These are phyloP conservation scores for Drosophila phalerata DNA, from an alignment of 2,888 invertebrate genomes.

Conservation along the genomic window DNA sequence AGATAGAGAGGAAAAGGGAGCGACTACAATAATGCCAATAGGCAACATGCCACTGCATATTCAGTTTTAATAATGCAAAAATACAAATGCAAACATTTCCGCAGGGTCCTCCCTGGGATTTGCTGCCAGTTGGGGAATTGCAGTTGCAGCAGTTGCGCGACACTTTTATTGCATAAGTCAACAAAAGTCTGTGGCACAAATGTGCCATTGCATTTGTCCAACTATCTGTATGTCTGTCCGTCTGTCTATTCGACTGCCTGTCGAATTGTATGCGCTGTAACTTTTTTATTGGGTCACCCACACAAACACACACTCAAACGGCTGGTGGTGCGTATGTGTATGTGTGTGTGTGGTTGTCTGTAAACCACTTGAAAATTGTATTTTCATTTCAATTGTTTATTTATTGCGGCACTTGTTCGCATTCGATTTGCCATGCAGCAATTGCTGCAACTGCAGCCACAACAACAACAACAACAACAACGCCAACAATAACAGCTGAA, in stretches of 20 bases:
- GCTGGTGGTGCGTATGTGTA: constrained; percentile 25
- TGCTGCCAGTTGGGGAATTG: constrained; percentile 50
- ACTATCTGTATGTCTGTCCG: constrained; percentile 31
- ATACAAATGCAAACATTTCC: constrained; percentile 81
- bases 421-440: constrained; percentile 80
- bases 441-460: constrained; percentile 21
- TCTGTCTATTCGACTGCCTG: constrained; percentile 34
- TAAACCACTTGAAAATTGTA: constrained; percentile 82
- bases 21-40: constrained; percentile 1
- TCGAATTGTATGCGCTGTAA: constrained; percentile 46
- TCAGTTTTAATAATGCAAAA: constrained; percentile 81
- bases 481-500: constrained; percentile 14
- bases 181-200: constrained; percentile 75
- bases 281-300: constrained; percentile 71
- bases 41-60: constrained; percentile 66
- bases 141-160: constrained; percentile 70
- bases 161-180: constrained; percentile 82
- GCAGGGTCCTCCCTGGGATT: constrained; percentile 56
- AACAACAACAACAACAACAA: constrained; percentile 20
- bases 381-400: constrained; percentile 82
- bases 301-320: constrained; percentile 24
- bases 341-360: constrained; percentile 42
- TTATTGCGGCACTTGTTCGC: constrained; percentile 81
- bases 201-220: constrained; percentile 41
- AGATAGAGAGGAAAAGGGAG: neutral